Evolutionary conservation across 2,797 vertebrate species (phyloP).

Genomic region (Dromococcyx pavoninus): DNA sequence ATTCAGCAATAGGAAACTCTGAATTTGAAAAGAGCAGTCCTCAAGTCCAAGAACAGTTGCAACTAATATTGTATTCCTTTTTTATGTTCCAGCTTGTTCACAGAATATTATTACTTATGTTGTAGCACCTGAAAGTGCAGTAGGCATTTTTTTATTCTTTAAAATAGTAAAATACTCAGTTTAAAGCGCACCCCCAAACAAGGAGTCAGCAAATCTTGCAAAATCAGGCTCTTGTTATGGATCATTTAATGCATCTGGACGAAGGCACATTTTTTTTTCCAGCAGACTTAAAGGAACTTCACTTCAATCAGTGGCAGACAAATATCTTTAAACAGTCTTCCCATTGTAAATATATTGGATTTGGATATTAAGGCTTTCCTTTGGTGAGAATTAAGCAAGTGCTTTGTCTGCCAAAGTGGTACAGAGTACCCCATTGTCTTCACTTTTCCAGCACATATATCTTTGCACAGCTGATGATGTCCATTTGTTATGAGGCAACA

Average conservation of each 20-base stretch:
- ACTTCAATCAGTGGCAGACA: constrained; percentile 38
- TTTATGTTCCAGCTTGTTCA: background rate
- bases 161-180: background rate
- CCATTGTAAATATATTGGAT: constrained; percentile 63
- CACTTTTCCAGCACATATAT: constrained; percentile 51
- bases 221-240: background rate
- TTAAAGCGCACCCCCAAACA: background rate
- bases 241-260: constrained; percentile 26
- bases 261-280: background rate
- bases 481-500: constrained; percentile 82
- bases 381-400: constrained; percentile 60
- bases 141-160: background rate
- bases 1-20: background rate
- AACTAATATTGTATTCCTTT: background rate
- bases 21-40: background rate
- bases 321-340: constrained; percentile 67
- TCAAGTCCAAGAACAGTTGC: background rate
- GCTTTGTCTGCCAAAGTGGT: constrained; percentile 63
- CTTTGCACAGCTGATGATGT: constrained; percentile 80
- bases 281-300: constrained; percentile 38
- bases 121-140: background rate
- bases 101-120: background rate
- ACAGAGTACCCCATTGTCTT: constrained; percentile 79
- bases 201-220: constrained; percentile 2
- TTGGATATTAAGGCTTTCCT: constrained; percentile 53